phyloP scores from a whole-genome alignment of 1,140 invertebrate species.

The Trachelipus rathkii region DNA sequence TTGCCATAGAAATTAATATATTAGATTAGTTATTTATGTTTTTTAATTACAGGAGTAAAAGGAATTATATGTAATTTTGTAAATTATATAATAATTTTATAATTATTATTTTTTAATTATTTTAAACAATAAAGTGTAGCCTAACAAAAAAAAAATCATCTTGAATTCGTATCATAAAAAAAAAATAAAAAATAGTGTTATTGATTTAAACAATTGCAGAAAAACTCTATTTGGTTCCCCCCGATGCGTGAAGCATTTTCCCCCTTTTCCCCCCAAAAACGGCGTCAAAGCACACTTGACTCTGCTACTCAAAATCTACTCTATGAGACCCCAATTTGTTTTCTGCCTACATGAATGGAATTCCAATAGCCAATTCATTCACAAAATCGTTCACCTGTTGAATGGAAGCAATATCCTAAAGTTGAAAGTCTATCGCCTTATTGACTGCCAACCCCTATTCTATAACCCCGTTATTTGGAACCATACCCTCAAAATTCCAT shows the following conservation, averaged over 20 bases:
- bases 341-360: not conserved
- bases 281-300: not conserved
- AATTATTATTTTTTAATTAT: no score
- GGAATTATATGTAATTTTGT: no score
- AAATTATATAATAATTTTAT: no score
- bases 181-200: no score
- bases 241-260: not conserved
- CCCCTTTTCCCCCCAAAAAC: not conserved
- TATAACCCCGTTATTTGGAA: no score
- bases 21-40: no score
- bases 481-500: no score
- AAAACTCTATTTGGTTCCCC: not conserved
- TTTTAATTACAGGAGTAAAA: no score
- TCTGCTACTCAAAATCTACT: not conserved
- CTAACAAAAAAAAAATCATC: no score
- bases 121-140: no score
- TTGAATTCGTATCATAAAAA: no score
- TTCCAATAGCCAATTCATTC: constrained; percentile 7
- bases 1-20: no score
- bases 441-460: not conserved
- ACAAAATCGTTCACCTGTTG: constrained; percentile 12
- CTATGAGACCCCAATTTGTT: not conserved
- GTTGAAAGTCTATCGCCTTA: constrained; percentile 4
- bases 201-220: not conserved
- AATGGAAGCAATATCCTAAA: constrained; percentile 8